Evolutionary conservation across 2,113 vertebrate genomes (phyloP).

Genomic region (Rhinichthys klamathensis): DNA sequence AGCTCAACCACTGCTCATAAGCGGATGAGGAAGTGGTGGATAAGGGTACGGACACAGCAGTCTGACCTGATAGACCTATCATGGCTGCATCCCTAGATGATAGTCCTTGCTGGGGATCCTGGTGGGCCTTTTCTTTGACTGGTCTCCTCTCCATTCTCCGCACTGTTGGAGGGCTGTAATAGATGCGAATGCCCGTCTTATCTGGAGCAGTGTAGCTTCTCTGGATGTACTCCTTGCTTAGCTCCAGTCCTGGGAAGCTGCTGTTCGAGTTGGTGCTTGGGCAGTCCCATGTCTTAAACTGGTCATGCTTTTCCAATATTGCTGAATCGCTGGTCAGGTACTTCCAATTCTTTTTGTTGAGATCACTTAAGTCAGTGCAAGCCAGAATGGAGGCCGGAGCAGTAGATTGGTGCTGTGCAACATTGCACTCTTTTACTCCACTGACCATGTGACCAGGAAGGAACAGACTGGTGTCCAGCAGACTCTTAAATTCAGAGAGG

Average conservation of each 20-base stretch:
- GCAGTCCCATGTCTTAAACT: constrained; percentile 85
- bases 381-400: constrained; percentile 64
- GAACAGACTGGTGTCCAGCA: constrained; percentile 83
- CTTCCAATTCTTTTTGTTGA: constrained; percentile 79
- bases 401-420: constrained; percentile 68
- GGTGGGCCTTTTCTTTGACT: constrained; percentile 52
- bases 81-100: not conserved
- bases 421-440: constrained; percentile 62
- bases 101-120: constrained; percentile 46
- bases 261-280: constrained; percentile 70
- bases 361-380: constrained; percentile 66
- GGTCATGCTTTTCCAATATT: constrained; percentile 63
- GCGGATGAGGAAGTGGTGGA: constrained; percentile 65
- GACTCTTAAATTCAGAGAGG: constrained; percentile 84
- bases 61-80: constrained; percentile 40
- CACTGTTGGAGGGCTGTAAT: constrained; percentile 92
- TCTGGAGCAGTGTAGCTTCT: constrained; percentile 94
- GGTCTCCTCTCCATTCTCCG: constrained; percentile 77
- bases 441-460: constrained; percentile 74
- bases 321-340: constrained; percentile 80
- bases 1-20: constrained; percentile 91
- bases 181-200: constrained; percentile 94
- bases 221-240: constrained; percentile 82
- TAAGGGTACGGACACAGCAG: constrained; percentile 45
- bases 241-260: constrained; percentile 71